Conservation (phyloP, 2,797 vertebrate genomes). For the Parauchenoglanis punctatus region DNA sequence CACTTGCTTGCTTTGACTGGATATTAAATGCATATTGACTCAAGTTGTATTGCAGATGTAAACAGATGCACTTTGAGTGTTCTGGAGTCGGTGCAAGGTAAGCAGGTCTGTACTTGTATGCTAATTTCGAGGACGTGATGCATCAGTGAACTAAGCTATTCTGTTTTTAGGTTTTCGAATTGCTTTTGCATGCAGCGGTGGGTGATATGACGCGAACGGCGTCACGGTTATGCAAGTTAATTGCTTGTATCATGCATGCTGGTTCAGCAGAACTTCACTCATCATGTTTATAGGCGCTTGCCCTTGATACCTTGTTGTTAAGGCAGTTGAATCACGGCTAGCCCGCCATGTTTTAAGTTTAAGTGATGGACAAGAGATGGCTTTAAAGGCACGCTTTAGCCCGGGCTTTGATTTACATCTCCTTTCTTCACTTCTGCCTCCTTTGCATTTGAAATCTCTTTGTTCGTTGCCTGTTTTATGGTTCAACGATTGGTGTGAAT, state of each 20-base stretch:
- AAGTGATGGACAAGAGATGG: background rate
- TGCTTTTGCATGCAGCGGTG: background rate
- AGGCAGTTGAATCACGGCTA: background rate
- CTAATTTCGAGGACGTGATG: background rate
- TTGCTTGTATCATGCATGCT: background rate
- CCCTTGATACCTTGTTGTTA: background rate
- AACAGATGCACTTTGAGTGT: background rate
- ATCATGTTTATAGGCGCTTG: no score
- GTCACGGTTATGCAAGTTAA: background rate
- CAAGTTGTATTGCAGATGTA: background rate
- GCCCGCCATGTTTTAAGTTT: background rate
- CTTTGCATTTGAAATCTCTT: background rate
- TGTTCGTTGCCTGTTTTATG: background rate
- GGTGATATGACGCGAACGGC: background rate
- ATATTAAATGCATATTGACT: constrained; percentile 7
- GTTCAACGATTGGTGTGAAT: background rate
- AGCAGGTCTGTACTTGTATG: background rate
- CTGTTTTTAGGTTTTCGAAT: background rate
- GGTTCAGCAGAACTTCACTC: background rate
- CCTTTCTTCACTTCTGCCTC: background rate
- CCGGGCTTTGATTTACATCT: background rate
- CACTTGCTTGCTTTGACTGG: background rate
- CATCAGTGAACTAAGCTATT: background rate
- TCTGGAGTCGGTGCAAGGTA: background rate
- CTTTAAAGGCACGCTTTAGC: background rate